Base-by-base conservation (phyloP, 2,888 invertebrate genomes). In the Tachina lurida region DNA sequence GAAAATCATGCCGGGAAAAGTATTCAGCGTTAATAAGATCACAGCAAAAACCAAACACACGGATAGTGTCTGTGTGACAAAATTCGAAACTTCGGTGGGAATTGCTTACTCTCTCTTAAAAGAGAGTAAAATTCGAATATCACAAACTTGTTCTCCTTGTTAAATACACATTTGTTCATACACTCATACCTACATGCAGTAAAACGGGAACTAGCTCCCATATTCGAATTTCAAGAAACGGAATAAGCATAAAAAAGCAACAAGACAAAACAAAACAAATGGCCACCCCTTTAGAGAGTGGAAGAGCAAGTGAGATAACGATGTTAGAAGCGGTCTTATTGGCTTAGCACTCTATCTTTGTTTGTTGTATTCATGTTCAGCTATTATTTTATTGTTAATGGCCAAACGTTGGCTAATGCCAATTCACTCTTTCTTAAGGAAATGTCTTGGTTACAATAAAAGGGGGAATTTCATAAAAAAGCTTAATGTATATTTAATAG, bases 401-500 rank as follows among this genome's bases (percentile, higher is more conserved):
- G 10, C 12, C 54, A 58, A 71, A 77, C 52, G 3, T 10, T 12
- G 17, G 22, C 47, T 80, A 22, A 39, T 62, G 67, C 58, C 58
- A 65, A 41, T 65, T 75, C 75, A 43, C 56, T 74, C 74, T 82
- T 58, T 22, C 75, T 31, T 43, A 13, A 39, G 4, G 43, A 47
- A 56, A 12, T n/a, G 19, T 5, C 8, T n/a, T 45, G 41, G 43
- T 10, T 56, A 54, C 17, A 60, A 15, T 9, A 47, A 39, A 52
- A 43, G 43, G 54, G 54, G 39, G 39, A 47, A 19, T 47, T 15
- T 63, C 9, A 8, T 63, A 73, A 85, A 70, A 79, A 83, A 83
- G 76, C 83, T 86, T 83, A 67, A 75, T 82, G 70, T 71, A 12
- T 65, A 2, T 79, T 80, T 80, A 76, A 79, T 73, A 79, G 71